Evolutionary conservation across 2,888 invertebrate genomes (phyloP).

Genomic region (Ethmia dodecea): DNA sequence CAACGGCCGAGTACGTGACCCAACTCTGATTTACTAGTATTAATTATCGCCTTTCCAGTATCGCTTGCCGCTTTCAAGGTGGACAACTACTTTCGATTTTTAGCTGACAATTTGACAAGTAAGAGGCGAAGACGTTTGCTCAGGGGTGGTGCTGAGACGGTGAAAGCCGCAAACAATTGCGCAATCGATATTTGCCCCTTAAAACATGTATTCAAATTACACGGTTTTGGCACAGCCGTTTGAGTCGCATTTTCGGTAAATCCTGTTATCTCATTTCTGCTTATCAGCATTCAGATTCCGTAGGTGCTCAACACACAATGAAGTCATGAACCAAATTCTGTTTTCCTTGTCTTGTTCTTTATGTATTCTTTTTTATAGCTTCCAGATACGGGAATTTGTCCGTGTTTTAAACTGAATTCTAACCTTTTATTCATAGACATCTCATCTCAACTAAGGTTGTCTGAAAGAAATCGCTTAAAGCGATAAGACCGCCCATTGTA

Average conservation of each 20-base stretch:
- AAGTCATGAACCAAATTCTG: conserved; percentile 41
- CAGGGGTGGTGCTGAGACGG: conserved; percentile 32
- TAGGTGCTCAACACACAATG: conserved; percentile 36
- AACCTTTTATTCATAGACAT: too few relatives aligned
- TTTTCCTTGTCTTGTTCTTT: conserved; percentile 24
- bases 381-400: too few relatives aligned
- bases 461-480: too few relatives aligned
- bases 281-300: conserved; percentile 27
- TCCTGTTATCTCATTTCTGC: conserved; percentile 20
- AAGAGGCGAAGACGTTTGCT: conserved; percentile 24
- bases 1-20: conserved; percentile 23
- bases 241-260: conserved; percentile 3
- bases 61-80: conserved; percentile 25
- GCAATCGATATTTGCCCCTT: conserved; percentile 32
- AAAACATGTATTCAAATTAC: conserved; percentile 16
- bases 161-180: conserved; percentile 39
- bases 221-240: conserved; percentile 5
- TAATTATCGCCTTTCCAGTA: conserved; percentile 48
- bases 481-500: too few relatives aligned
- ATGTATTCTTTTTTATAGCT: too few relatives aligned
- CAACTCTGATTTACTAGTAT: conserved; percentile 35
- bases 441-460: too few relatives aligned
- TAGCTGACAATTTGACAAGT: conserved; percentile 32
- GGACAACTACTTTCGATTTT: conserved; percentile 38
- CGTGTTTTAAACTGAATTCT: too few relatives aligned